phyloP scores from a whole-genome alignment of 2,888 invertebrate species.

The Elgonia sp. region DNA sequence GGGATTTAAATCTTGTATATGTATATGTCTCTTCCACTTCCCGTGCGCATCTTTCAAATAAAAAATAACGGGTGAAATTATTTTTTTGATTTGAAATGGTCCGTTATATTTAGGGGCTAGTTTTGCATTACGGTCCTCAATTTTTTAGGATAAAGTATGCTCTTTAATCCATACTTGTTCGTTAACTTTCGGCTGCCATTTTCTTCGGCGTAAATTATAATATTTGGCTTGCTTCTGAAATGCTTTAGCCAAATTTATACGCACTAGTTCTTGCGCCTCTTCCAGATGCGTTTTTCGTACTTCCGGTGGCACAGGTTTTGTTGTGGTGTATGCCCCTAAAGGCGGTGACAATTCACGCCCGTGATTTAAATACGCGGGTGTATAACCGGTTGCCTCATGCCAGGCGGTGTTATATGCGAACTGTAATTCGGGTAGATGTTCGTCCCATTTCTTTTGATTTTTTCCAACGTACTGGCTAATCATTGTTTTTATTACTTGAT shows the following conservation, averaged over 20 bases:
- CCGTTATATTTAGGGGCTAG: conserved; percentile 16
- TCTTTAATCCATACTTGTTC: conserved; percentile 16
- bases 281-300: background rate
- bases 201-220: conserved; percentile 10
- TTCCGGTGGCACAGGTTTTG: too few relatives aligned
- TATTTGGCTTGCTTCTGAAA: conserved; percentile 39
- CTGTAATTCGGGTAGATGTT: too few relatives aligned
- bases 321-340: too few relatives aligned
- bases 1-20: background rate
- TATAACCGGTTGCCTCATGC: too few relatives aligned
- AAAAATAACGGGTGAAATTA: conserved; percentile 16
- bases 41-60: background rate
- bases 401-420: too few relatives aligned
- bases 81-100: background rate
- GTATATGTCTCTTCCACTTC: background rate
- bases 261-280: conserved; percentile 12
- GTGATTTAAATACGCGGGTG: too few relatives aligned
- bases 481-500: too few relatives aligned
- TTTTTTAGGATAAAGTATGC: conserved; percentile 18
- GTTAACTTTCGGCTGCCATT: background rate
- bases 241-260: conserved; percentile 1
- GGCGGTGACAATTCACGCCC: too few relatives aligned
- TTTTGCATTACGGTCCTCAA: conserved; percentile 3
- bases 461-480: too few relatives aligned
- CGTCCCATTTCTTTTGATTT: too few relatives aligned